phyloP scores from a whole-genome alignment of 2,888 invertebrate genomes.

The Lasioglossum lativentre region DNA sequence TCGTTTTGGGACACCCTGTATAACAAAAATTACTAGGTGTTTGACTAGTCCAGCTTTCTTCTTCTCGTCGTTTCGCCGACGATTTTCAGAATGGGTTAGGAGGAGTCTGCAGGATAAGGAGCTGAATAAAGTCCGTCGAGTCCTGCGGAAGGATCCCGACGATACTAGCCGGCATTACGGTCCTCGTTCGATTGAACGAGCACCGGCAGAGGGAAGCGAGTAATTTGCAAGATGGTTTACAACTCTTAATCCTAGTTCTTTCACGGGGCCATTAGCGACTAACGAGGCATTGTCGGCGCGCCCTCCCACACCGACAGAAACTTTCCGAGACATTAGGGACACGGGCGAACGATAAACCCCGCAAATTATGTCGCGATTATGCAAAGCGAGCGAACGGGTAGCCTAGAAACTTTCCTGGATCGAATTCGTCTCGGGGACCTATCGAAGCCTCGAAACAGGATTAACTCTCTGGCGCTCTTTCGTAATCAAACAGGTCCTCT shows the following conservation, averaged over 20 bases:
- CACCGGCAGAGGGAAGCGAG: constrained; percentile 45
- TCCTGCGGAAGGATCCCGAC: not conserved
- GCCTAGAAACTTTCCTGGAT: constrained; percentile 30
- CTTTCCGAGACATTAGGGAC: constrained; percentile 75
- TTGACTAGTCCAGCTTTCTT: not conserved
- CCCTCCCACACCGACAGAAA: constrained; percentile 56
- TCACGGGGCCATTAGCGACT: constrained; percentile 75
- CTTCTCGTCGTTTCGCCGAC: not conserved
- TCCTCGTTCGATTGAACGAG: constrained; percentile 39
- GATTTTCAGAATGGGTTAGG: not conserved
- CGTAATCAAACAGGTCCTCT: not conserved
- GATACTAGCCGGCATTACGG: constrained; percentile 7
- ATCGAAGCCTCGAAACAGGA: not conserved
- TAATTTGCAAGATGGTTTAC: constrained; percentile 79
- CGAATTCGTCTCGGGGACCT: not conserved
- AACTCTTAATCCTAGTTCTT: constrained; percentile 80
- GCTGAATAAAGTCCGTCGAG: not conserved
- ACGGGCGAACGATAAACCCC: constrained; percentile 76
- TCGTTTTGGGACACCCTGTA: too few relatives aligned
- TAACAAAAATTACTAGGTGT: too few relatives aligned
- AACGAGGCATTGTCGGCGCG: constrained; percentile 81
- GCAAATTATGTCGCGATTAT: constrained; percentile 77
- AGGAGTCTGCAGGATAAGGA: not conserved
- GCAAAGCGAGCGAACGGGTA: constrained; percentile 65
- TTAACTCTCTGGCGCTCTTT: not conserved